Evolutionary conservation across 2,888 invertebrate genomes (phyloP).

Genomic region (Leptogaster cylindrica): DNA sequence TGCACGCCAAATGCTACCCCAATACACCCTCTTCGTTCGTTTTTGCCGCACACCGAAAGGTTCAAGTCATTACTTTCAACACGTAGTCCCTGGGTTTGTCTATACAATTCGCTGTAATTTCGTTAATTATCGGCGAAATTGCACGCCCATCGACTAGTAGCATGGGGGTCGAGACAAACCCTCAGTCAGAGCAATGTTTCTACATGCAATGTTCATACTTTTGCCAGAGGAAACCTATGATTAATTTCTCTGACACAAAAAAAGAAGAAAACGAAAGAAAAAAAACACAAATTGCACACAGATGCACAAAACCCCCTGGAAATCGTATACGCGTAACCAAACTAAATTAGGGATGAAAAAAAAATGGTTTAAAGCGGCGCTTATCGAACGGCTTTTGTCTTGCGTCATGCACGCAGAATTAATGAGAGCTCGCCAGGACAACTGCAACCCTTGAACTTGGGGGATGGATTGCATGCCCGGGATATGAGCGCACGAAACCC

Average conservation of each 20-base stretch:
- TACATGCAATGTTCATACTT: conserved; percentile 36
- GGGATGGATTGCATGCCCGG: neutral
- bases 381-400: conserved; percentile 43
- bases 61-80: conserved; percentile 36
- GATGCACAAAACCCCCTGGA: conserved; percentile 14
- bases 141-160: conserved; percentile 36
- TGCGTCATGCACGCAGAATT: conserved; percentile 43
- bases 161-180: conserved; percentile 17
- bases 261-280: neutral
- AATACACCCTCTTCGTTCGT: too few species aligned
- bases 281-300: conserved; percentile 25
- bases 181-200: conserved; percentile 6
- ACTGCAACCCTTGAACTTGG: conserved; percentile 42
- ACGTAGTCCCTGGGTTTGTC: conserved; percentile 19
- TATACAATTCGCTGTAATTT: conserved; percentile 44
- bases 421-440: conserved; percentile 32
- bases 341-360: conserved; percentile 38
- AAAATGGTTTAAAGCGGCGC: conserved; percentile 36
- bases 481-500: neutral
- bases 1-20: too few species aligned
- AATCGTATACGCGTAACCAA: conserved; percentile 31
- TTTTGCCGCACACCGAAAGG: too few species aligned
- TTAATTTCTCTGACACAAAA: conserved; percentile 38
- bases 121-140: conserved; percentile 47
- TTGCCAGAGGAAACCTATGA: conserved; percentile 34